Conservation (phyloP, 2,888 invertebrate species). For the Germaria angustata region DNA sequence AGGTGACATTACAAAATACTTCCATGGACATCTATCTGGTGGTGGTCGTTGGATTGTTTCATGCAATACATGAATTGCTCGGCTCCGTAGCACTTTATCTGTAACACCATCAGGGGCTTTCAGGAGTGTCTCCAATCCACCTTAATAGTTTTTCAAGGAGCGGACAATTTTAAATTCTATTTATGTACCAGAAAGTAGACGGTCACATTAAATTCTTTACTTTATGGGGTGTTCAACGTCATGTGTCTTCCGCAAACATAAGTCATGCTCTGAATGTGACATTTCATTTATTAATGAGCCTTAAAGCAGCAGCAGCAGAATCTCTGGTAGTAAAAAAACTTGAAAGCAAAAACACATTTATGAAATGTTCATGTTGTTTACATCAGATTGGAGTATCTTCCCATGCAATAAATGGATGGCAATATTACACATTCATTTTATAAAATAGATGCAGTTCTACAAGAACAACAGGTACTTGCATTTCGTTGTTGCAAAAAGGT, state of each 20-base stretch:
- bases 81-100: too few species aligned
- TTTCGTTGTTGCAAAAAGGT: not conserved
- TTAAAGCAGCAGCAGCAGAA: slow-evolving; percentile 4
- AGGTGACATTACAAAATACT: too few species aligned
- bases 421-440: not conserved
- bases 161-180: too few species aligned
- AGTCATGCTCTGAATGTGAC: slow-evolving; percentile 41
- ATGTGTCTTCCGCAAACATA: slow-evolving; percentile 27
- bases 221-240: not conserved
- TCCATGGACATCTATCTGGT: too few species aligned
- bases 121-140: too few species aligned
- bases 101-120: too few species aligned
- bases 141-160: too few species aligned
- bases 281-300: slow-evolving; percentile 51
- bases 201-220: slow-evolving; percentile 1
- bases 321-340: not conserved
- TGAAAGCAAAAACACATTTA: not conserved
- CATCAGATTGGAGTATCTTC: not conserved
- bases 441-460: not conserved
- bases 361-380: slow-evolving; percentile 28
- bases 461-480: not conserved
- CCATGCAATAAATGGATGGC: not conserved
- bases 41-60: too few species aligned
- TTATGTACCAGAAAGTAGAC: too few species aligned
- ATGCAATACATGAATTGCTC: too few species aligned